Conservation (phyloP, 1,140 invertebrate species). For the Anthonomus grandis region DNA sequence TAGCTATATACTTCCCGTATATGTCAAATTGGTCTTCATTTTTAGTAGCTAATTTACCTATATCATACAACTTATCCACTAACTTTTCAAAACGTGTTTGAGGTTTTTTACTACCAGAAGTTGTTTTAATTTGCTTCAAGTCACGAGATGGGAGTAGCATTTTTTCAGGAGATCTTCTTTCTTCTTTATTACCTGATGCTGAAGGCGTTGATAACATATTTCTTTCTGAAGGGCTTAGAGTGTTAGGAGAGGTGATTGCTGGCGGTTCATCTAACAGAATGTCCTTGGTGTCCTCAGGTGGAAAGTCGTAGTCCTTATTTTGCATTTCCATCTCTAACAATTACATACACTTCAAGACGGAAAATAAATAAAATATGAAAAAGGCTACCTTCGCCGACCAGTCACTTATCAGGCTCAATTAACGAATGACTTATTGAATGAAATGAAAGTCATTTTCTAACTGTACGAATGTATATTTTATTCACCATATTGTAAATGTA, state of each 20-base stretch:
- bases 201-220: constrained; percentile 2
- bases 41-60: constrained; percentile 4
- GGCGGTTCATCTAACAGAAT: neutral
- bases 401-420: too few species aligned
- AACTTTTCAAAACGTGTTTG: too few species aligned
- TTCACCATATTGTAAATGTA: too few species aligned
- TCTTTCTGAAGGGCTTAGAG: constrained; percentile 1
- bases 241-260: constrained; percentile 3
- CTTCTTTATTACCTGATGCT: constrained; percentile 3
- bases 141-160: too few species aligned
- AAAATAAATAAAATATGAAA: neutral
- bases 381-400: neutral
- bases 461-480: too few species aligned
- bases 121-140: too few species aligned
- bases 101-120: too few species aligned
- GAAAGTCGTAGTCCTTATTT: neutral
- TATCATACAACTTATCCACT: constrained; percentile 11
- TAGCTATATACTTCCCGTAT: constrained; percentile 11
- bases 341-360: neutral
- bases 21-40: constrained; percentile 10
- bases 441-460: too few species aligned
- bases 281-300: constrained; percentile 6
- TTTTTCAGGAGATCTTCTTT: too few species aligned
- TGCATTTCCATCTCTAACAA: neutral
- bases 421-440: too few species aligned